Evolutionary conservation across 2,888 invertebrate species (phyloP), one percentile per base, ranked within the genome.

Genomic region (Cryptophagus acutangulus): DNA sequence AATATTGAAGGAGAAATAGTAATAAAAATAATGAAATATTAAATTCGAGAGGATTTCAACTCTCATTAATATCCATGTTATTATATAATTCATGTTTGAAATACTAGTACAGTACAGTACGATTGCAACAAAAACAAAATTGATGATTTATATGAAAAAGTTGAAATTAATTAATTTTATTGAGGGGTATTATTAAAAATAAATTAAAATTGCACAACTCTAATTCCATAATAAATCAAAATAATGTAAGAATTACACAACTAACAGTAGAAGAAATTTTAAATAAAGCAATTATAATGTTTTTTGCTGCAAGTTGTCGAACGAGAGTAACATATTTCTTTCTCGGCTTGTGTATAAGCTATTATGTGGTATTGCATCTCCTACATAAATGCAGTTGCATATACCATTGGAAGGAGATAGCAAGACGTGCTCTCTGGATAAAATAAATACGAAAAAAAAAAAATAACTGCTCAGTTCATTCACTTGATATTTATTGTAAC

Each of bases 401-500:
- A n/a, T 33, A 29, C 34, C 28, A 28, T 28, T 18, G 42, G 12
- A 13, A n/a, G 31, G 4, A 42, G 46, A 35, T 40, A 43, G 45
- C 45, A 45, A 28, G 41, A 40, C 38, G 28, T 37, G 45, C 40
- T 42, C 49, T 49, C 44, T 49, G 47, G 14, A 44, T 50, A 43
- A n/a, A 40, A 31, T 3, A 31, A 31, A 26, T n/a, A 26, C 26
- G 26, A 4, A 3, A 4, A 26, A 12, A 26, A 26, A 4, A 43
- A 54, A 52, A 52, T 55, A 55, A 55, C 51, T 52, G 39, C 51
- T 44, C 56, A 63, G 66, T 66, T 65, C 66, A 63, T 66, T 66
- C 66, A 66, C 66, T 59, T 57, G 62, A 61, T 63, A 62, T 65
- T 66, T 66, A 66, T 66, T 62, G 59, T 65, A 66, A 65, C 65